Evolutionary conservation across 2,113 vertebrate genomes (phyloP), one percentile per base, ranked within the genome.

Genomic region (Atlantisia rogersi): DNA sequence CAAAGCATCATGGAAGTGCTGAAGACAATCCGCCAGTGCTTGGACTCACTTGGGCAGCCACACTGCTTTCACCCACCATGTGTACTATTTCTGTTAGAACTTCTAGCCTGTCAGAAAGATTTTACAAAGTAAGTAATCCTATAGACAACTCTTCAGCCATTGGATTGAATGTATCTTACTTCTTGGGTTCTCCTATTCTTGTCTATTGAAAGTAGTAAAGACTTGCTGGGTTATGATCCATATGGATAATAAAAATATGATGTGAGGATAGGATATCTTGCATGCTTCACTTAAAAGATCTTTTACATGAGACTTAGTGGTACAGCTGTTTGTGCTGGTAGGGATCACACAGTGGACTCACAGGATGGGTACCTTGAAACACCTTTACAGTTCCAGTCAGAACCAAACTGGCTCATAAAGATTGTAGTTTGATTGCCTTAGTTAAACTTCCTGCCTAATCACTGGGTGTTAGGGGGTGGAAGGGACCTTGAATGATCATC

Each of bases 61-160:
- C 99, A 99, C 95, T 98, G 99, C 92, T 99, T 99, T 95, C 98
- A 99, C 74, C 98, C 99, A 0, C 98, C 99, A 0, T 99, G 98
- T 94, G 98, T 99, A 15, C 98, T 99, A 86, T 99, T 99, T 74
- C 98, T 99, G 6, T 97, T 99, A 86, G 99, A 99, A 88, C 98
- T 99, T 82, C 98, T 99, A 42, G 98, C 98, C 42, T 99, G 99
- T 91, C 99, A 99, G 98, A 99, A 99, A 90, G 99, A 99, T 90
- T 99, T 99, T 92, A 99, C 99, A 62, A 99, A 98, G 99, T 99
- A 98, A 94, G 97, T 96, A 12, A n/a, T 53, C 37, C 15, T 32
- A 56, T 39, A 26, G 21, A 24, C 10, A 75, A 56, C n/a, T 65
- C 50, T 46, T 56, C 59, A 78, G 18, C 53, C 13, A 2, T 20